These are phyloP conservation scores for Cloeon dipterum DNA, from an alignment of 2,888 invertebrate species.

Conservation along the genomic window DNA sequence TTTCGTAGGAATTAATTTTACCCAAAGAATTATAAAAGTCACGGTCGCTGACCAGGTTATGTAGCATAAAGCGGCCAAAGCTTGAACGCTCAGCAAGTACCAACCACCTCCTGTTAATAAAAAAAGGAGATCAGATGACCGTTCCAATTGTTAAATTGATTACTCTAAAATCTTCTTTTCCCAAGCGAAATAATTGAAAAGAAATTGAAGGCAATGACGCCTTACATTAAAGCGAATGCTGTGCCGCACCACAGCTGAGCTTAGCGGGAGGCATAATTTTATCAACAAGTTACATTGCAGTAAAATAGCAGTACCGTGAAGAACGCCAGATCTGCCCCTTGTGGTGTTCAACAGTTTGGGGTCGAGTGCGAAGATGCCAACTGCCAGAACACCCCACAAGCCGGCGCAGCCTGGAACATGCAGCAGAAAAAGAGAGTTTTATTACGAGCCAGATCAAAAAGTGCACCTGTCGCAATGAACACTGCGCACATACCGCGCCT, in stretches of 20 bases:
- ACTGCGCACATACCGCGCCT: no score
- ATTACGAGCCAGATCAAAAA: no score
- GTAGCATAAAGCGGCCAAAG: conserved; percentile 45
- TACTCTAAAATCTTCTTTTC: no score
- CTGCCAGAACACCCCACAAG: conserved; percentile 54
- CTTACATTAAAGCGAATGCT: no score
- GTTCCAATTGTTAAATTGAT: no score
- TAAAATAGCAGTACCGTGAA: no score
- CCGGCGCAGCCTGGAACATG: conserved; percentile 18
- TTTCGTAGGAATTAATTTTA: conserved; percentile 16
- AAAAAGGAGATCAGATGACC: no score
- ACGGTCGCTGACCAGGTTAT: conserved; percentile 46
- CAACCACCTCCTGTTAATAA: conserved; percentile 49
- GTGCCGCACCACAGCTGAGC: no score
- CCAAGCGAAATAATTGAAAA: neutral
- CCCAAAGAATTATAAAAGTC: conserved; percentile 51
- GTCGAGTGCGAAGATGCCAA: conserved; percentile 72
- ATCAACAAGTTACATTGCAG: no score
- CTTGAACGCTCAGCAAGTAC: conserved; percentile 67
- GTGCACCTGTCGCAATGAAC: no score
- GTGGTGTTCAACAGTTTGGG: conserved; percentile 64
- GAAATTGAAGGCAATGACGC: no score
- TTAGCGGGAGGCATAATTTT: no score
- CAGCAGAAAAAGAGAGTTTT: conserved; percentile 2
- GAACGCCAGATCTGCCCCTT: conserved; percentile 21